Conservation (phyloP, 1,140 invertebrate species). For the Fopius arisanus region DNA sequence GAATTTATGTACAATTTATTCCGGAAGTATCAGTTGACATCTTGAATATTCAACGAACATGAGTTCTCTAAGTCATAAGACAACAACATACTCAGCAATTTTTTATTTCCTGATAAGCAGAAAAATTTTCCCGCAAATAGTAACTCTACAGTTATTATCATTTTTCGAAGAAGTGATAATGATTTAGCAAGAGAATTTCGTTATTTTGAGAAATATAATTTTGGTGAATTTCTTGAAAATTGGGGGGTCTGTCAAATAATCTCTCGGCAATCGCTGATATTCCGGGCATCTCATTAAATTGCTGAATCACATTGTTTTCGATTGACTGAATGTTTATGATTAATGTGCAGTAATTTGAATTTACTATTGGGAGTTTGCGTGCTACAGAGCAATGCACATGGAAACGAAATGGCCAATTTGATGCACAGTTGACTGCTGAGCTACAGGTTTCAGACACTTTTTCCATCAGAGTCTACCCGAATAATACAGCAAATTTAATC, state of each 20-base stretch:
- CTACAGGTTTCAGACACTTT: not conserved
- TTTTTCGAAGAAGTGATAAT: no score
- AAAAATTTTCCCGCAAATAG: no score
- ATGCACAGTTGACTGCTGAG: conserved; percentile 1
- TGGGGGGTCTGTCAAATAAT: not conserved
- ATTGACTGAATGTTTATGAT: not conserved
- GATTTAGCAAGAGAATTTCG: no score
- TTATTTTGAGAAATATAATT: no score
- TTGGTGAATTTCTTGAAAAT: not conserved
- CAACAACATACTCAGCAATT: no score
- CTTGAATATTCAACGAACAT: no score
- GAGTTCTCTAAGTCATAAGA: no score
- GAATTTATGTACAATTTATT: no score
- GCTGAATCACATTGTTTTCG: not conserved
- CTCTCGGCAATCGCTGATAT: not conserved
- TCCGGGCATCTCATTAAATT: not conserved
- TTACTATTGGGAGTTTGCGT: not conserved
- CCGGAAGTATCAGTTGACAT: no score
- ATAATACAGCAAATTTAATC: not conserved
- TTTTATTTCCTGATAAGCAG: no score
- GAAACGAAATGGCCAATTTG: not conserved
- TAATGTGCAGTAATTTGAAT: not conserved
- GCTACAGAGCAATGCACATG: not conserved
- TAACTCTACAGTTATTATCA: no score
- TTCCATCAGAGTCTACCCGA: not conserved